Percentiles rank a stretch among this genome's conserved stretches.
phyloP scores from a whole-genome alignment of 2,797 vertebrate species.

The Oryzias dopingdopingensis region DNA sequence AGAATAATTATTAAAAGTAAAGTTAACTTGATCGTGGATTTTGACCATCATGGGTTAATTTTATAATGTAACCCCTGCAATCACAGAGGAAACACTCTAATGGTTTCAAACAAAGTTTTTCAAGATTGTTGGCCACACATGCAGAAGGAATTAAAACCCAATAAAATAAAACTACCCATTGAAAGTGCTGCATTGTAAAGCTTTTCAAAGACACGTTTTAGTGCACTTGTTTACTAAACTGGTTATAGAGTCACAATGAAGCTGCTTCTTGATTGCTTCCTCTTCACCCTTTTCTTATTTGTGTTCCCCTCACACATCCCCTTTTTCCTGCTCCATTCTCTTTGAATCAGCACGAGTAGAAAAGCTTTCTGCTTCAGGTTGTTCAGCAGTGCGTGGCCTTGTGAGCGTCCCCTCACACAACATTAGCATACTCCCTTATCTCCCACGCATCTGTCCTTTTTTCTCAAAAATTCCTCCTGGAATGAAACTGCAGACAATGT shows the following conservation, averaged over 20 bases:
- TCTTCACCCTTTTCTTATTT: slow-evolving; percentile 62
- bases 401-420: slow-evolving; percentile 37
- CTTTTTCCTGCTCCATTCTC: slow-evolving; percentile 58
- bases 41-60: no score
- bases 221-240: slow-evolving; percentile 59
- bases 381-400: slow-evolving; percentile 34
- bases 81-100: no score
- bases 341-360: slow-evolving; percentile 22
- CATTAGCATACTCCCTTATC: slow-evolving; percentile 54
- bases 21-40: no score
- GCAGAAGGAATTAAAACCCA: not conserved
- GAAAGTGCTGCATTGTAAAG: slow-evolving; percentile 23
- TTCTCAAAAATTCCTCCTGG: slow-evolving; percentile 24
- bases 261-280: slow-evolving; percentile 59
- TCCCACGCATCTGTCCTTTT: slow-evolving; percentile 31
- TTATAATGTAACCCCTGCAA: no score
- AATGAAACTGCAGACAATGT: slow-evolving; percentile 66
- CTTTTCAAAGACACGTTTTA: slow-evolving; percentile 21
- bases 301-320: slow-evolving; percentile 51
- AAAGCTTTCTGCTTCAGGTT: slow-evolving; percentile 30
- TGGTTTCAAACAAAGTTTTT: no score
- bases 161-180: slow-evolving; percentile 28
- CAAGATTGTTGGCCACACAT: not conserved
- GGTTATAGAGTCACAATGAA: slow-evolving; percentile 42
- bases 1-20: no score